Evolutionary conservation across 37 sponge, comb jelly and placozoan genomes (phyloP), one percentile per base, ranked within the genome.

Genomic region (Hexactinellida sp.): DNA sequence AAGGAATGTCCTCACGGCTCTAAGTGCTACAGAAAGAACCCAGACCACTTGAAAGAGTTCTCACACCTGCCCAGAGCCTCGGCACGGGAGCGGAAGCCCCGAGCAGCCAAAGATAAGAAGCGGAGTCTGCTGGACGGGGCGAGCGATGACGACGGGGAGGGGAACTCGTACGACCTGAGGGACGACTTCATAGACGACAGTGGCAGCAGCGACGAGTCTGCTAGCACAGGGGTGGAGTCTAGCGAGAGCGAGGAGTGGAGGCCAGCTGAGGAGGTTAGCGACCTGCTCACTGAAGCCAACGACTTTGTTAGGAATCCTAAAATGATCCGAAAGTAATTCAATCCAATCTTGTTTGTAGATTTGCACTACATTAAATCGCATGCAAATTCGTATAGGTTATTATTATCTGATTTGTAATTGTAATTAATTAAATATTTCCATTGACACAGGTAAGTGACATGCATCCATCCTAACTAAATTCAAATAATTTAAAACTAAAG

Each of bases 11-110:
- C 87, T 71, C 93, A 95, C 84, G 93, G 96, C 28, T 87, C 55
- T 21, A 36, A 87, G 30, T 95, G 96, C 54, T 95, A 93, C 83
- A 55, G 96, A 41, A 90, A 88, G 84, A 95, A 95, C 82, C 90
- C 91, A 3, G 84, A 83, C 0, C 96, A 95, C 71, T 85, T 88
- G 24, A 37, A 34, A 38, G 71, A 93, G n/a, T 95, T 87, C 83
- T 32, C 83, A 23, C 96, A 95, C 34, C 13, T 13, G 13, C 47
- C 47, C 47, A 41, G 13, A 13, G 10, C 5, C 5, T 16, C 10
- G 5, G 5, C 47, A 5, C 76, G 76, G 5, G 34, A 32, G 34
- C 3, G 13, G 13, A 63, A 63, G 76, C 76, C 76, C 1, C 3
- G 76, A n/a, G 76, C 76, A 3, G 76, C 76, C 3, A 63, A 63